Percentiles rank a stretch among this genome's conserved stretches.
phyloP scores from a whole-genome alignment of 2,113 vertebrate species.

The Lutjanus erythropterus region DNA sequence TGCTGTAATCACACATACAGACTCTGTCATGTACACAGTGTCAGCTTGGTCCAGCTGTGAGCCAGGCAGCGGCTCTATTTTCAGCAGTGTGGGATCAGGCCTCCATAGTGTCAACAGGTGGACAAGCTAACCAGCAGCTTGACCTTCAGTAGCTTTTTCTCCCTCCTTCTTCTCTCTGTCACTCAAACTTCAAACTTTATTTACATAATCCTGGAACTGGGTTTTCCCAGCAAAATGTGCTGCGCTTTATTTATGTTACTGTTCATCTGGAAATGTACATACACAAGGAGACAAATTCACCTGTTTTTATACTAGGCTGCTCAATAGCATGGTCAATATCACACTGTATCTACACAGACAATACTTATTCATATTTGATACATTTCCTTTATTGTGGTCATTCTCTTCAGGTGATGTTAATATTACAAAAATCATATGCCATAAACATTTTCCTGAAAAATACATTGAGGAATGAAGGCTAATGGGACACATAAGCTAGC shows the following conservation, averaged over 20 bases:
- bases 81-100: conserved; percentile 41
- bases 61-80: conserved; percentile 55
- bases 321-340: background rate
- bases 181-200: background rate
- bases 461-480: background rate
- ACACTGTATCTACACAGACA: background rate
- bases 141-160: conserved; percentile 19
- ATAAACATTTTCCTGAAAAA: background rate
- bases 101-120: conserved; percentile 63
- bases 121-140: conserved; percentile 22
- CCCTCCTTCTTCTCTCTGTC: background rate
- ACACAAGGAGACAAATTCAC: background rate
- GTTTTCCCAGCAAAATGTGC: background rate
- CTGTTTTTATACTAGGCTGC: background rate
- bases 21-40: background rate
- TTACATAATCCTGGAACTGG: background rate
- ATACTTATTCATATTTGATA: no score
- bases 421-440: background rate
- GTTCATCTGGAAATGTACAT: background rate
- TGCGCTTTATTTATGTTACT: background rate
- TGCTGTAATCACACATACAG: conserved; percentile 3
- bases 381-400: background rate
- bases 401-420: background rate
- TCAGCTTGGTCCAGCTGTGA: conserved; percentile 35
- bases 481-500: background rate